Conservation (phyloP, 2,797 vertebrate genomes). For the Poeciliopsis gracilis region DNA sequence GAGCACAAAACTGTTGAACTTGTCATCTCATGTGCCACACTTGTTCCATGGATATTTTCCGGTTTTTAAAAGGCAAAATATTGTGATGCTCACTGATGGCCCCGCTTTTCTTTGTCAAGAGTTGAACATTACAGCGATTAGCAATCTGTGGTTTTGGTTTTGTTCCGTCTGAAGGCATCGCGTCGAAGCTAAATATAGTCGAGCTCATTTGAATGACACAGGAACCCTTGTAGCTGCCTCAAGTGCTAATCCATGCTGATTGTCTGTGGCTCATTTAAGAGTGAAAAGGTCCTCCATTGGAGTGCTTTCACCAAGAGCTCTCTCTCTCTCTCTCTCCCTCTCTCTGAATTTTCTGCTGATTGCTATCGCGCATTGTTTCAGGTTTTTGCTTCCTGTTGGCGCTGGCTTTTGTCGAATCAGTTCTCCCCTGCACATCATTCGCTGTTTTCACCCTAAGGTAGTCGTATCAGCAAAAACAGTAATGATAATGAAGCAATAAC, state of each 20-base stretch:
- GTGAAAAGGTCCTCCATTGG: slow-evolving; percentile 66
- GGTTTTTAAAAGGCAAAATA: background rate
- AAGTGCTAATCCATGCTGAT: slow-evolving; percentile 66
- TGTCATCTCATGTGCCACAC: background rate
- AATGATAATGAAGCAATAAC: slow-evolving; percentile 13
- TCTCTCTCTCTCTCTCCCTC: slow-evolving; percentile 21
- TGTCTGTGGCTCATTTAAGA: slow-evolving; percentile 69
- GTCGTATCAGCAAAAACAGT: slow-evolving; percentile 31
- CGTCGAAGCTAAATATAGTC: slow-evolving; percentile 39
- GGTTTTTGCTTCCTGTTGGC: slow-evolving; percentile 10
- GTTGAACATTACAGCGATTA: background rate
- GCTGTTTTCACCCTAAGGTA: slow-evolving; percentile 31
- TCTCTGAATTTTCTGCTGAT: slow-evolving; percentile 43
- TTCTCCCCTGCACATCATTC: slow-evolving; percentile 38
- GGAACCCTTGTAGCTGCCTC: slow-evolving; percentile 42
- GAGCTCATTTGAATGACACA: slow-evolving; percentile 55
- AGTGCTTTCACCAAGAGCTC: slow-evolving; percentile 59
- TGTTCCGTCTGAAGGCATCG: slow-evolving; percentile 26
- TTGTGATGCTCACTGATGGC: background rate
- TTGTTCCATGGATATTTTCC: background rate
- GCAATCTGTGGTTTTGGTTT: background rate
- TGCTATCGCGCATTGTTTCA: slow-evolving; percentile 54
- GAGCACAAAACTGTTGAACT: background rate
- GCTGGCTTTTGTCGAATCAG: slow-evolving; percentile 52
- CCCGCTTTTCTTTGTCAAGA: background rate